Evolutionary conservation across 2,888 invertebrate species (phyloP), one percentile per base, ranked within the genome.

Genomic region (Hetaerina titia): DNA sequence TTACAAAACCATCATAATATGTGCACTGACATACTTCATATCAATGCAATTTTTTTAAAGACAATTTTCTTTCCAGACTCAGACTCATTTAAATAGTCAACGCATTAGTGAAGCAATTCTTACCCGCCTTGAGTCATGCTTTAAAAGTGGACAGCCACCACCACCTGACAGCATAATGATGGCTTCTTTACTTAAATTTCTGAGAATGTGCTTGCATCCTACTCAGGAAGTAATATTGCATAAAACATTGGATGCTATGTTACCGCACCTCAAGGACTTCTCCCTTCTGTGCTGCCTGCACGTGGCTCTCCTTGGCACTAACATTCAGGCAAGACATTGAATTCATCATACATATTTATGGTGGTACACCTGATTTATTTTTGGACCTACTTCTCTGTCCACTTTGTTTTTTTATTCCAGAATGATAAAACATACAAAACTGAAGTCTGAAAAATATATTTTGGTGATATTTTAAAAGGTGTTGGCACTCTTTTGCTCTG

Each of bases 271-370:
- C 87, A 97, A 97, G 0, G 96, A 97, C n/a, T 96, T 98, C 19
- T 98, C 98, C 19, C 95, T 97, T 22, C 96, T 98, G 96, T 97
- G 97, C 95, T 97, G 98, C 96, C 97, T 98, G 0, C 98, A 98
- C 96, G 96, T 98, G 94, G 97, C 98, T 0, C 96, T 98, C 56
- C 96, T 98, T 0, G 98, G 98, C 45, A 97, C 98, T 56, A 97
- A 97, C 45, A 96, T 97, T 22, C 97, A 97, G 95, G 96, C 96
- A 81, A 57, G 45, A 22, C 6, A 25, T 81, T 31, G 81, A 6
- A 60, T 17, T 1, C 17, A 60, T 60, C 60, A 60, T 60, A 5
- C 17, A 60, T 60, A 60, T 60, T 15, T 60, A 60, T 11, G 4
- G 11, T 60, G 60, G 11, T 45, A 45, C 45, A 45, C 45, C 45